Percentiles rank a stretch among this genome's conserved stretches.
These are phyloP conservation scores for Papio anubis DNA, from an alignment of 2,113 vertebrate species.

Conservation along the genomic window DNA sequence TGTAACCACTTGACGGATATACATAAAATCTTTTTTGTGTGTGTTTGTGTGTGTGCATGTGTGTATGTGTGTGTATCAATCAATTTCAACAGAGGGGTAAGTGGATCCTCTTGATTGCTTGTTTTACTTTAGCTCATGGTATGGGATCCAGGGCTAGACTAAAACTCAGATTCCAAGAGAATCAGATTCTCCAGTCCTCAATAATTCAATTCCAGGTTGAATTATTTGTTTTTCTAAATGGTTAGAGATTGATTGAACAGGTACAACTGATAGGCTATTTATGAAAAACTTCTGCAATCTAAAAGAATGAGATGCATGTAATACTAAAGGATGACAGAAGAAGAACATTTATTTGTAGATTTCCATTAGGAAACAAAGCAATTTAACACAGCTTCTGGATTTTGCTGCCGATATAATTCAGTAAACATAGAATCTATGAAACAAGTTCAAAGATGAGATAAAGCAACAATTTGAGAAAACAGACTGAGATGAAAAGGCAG, in stretches of 20 bases:
- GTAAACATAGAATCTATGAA: constrained; percentile 31
- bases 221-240: not conserved
- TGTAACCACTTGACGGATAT: not conserved
- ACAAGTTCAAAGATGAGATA: constrained; percentile 14
- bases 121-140: not conserved
- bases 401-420: not conserved
- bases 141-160: not conserved
- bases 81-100: not conserved
- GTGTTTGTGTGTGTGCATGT: not conserved
- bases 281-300: not conserved
- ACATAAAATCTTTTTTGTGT: not conserved
- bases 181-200: not conserved
- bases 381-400: not conserved
- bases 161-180: not conserved
- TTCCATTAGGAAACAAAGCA: constrained; percentile 25
- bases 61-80: not conserved
- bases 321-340: not conserved
- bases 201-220: not conserved
- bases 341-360: not conserved
- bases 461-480: constrained; percentile 25
- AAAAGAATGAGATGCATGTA: not conserved
- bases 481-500: constrained; percentile 18
- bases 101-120: not conserved
- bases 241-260: not conserved
- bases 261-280: not conserved